Evolutionary conservation across 2,888 invertebrate species (phyloP), one percentile per base, ranked within the genome.

Genomic region (Dryocosmus kuriphilus): DNA sequence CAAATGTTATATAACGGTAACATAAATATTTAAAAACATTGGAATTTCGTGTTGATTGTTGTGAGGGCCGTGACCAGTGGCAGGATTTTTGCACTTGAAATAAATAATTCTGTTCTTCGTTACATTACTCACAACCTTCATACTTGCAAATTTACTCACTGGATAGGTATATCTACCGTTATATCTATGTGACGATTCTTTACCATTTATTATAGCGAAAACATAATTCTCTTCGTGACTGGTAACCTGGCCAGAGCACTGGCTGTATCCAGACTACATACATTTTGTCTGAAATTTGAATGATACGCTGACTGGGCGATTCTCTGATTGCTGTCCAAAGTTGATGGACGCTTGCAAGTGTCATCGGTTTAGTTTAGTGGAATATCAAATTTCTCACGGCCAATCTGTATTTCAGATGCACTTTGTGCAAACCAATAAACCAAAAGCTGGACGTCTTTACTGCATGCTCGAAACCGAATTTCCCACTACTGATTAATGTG

Each of bases 51-150:
- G 8, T 51, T n/a, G n/a, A n/a, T n/a, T n/a, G n/a, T 51, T 8
- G 0, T 51, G 51, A n/a, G n/a, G 51, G n/a, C 51, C 30, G 27
- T 30, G n/a, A 71, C 30, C 71, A 51, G 71, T 71, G 71, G 30
- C 71, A 71, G 46, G 51, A 71, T 30, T 46, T 51, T 71, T 30
- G 46, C 71, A 51, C 51, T 51, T 71, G 67, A 71, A 71, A 51
- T 30, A 16, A 71, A 51, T 71, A 71, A 71, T 27, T 30, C 19
- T 51, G 71, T 71, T 51, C 27, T 46, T 71, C 46, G 30, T 71
- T 71, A 51, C 11, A 71, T 41, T 71, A 89, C 85, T 90, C 90
- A 89, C 89, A 89, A 90, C 89, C 90, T 86, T 88, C 87, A 89
- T 88, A 89, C 87, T 88, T 88, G 87, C 85, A 87, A 87, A 86